Evolutionary conservation across 2,113 vertebrate genomes (phyloP).

Genomic region (Hippotragus niger): DNA sequence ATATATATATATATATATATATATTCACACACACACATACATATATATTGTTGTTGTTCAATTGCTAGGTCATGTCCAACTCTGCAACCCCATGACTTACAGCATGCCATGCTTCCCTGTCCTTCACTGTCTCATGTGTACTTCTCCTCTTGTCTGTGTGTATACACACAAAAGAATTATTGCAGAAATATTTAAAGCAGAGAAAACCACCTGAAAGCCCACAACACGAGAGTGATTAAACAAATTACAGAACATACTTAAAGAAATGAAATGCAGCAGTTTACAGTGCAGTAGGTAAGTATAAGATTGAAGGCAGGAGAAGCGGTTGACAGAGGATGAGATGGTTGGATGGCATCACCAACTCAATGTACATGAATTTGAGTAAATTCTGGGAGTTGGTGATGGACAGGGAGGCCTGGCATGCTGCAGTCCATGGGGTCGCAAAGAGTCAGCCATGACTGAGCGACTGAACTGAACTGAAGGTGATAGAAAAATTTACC

Average conservation of each 20-base stretch:
- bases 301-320: background rate
- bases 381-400: background rate
- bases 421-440: background rate
- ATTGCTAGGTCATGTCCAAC: too few species aligned
- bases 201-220: background rate
- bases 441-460: rapidly evolving
- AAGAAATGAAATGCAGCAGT: background rate
- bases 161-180: too few species aligned
- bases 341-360: rapidly evolving
- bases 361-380: background rate
- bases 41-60: too few species aligned
- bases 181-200: too few species aligned
- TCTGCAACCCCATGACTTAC: too few species aligned
- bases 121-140: too few species aligned
- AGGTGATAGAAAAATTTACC: background rate
- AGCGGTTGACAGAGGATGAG: background rate
- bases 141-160: too few species aligned
- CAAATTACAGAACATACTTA: background rate
- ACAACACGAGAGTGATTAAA: background rate
- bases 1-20: too few species aligned
- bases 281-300: background rate
- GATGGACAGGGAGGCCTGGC: background rate
- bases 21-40: too few species aligned
- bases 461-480: background rate
- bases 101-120: too few species aligned